Evolutionary conservation across 2,888 invertebrate species (phyloP), one percentile per base, ranked within the genome.

Genomic region (Napeogenes sylphis): DNA sequence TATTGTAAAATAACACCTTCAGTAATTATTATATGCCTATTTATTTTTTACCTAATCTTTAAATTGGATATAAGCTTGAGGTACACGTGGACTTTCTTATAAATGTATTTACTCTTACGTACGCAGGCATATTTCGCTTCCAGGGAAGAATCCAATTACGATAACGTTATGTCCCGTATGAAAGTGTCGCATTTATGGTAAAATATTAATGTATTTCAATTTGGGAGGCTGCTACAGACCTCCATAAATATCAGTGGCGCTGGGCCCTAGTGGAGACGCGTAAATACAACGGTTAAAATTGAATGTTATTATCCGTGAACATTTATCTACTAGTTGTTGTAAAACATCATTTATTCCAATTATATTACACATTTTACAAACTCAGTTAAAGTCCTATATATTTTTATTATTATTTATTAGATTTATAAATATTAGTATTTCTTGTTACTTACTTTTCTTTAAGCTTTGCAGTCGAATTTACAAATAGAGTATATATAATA

Each of bases 191-290:
- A 83, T 89, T 90, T 89, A 88, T 89, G 88, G 87, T 90, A 87
- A 89, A 87, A 90, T 90, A 90, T 90, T 89, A 90, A 90, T 90
- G 88, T 90, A 88, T 90, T 90, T 90, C 90, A 90, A 90, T 90
- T 90, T 88, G 87, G 87, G 80, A 79, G 83, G 82, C 83, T 84
- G 83, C 82, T 84, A 82, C 82, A 87, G 85, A 90, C 90, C 89
- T 84, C 85, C 85, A 90, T 90, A 90, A 90, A 90, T 90, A 90
- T 87, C 83, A 78, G 81, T 79, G 78, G 83, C 80, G 82, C 71
- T 76, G 79, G 81, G 79, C 78, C 81, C 81, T 81, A 78, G 77
- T 75, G 81, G 81, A 77, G 78, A 80, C 82, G 82, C 86, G 87
- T 89, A 88, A 89, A 88, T 88, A 88, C 85, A 83, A 82, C 82